These are phyloP conservation scores for Coenobita brevimanus DNA, from an alignment of 1,140 invertebrate species.

Conservation along the genomic window DNA sequence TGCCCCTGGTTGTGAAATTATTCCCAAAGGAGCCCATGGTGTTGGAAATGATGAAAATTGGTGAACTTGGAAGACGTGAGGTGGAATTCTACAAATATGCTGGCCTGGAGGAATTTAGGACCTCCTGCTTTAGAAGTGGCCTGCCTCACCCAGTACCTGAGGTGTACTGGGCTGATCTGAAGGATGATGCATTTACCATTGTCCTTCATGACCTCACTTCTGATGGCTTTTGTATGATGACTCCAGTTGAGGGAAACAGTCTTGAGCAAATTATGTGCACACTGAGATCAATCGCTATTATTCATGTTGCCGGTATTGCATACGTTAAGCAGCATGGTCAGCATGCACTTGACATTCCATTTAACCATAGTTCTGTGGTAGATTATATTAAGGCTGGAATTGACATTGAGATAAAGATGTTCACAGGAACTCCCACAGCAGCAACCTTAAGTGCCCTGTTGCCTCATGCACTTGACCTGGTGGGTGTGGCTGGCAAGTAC, in stretches of 20 bases:
- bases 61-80: not conserved
- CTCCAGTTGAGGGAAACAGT: slow-evolving; percentile 17
- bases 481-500: not conserved
- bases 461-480: not conserved
- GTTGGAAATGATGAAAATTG: too few species aligned
- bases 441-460: slow-evolving; percentile 12
- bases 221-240: not conserved
- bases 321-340: slow-evolving; percentile 11
- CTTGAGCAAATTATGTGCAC: slow-evolving; percentile 26
- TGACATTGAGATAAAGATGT: slow-evolving; percentile 24
- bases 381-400: slow-evolving; percentile 12
- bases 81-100: slow-evolving; percentile 45
- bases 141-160: slow-evolving; percentile 32
- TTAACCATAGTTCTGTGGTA: not conserved
- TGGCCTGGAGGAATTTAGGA: slow-evolving; percentile 13
- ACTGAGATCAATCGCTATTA: slow-evolving; percentile 19
- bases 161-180: slow-evolving; percentile 34
- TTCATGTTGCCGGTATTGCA: slow-evolving; percentile 32
- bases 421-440: not conserved
- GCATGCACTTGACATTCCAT: not conserved
- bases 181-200: slow-evolving; percentile 13
- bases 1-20: too few species aligned
- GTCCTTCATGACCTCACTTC: slow-evolving; percentile 21
- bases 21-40: too few species aligned
- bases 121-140: not conserved